Evolutionary conservation across 2,113 vertebrate species (phyloP), one percentile per base, ranked within the genome.

Genomic region (Ornithorhynchus anatinus): DNA sequence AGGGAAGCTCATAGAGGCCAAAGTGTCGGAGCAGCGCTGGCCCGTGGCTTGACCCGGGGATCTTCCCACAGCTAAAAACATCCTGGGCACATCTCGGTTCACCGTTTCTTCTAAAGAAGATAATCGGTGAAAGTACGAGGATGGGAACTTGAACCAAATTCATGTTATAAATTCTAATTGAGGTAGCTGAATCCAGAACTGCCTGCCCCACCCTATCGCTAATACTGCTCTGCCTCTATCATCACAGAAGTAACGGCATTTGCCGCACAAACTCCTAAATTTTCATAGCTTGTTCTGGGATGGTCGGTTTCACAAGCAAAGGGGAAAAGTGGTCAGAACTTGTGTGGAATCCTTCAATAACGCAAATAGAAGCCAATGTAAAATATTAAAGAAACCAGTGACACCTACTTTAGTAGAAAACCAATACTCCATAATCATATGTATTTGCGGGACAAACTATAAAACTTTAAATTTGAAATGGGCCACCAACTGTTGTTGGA

Each of bases 161-260:
- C 29, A 29, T 40, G 19, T 19, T 19, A 13, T 23, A 19, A 33
- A 20, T 33, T 32, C 31, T 52, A 52, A 52, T 33, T 33, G 29
- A 52, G 12, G 19, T 52, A 19, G 3, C 11, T 40, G 35, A 54
- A 23, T 45, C 39, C 40, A 8, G 38, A 58, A 0, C 59, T 59
- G 57, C 33, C n/a, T 59, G 11, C 47, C 23, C 22, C 66, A 59
- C 45, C 43, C 45, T 63, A 23, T 44, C 16, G 74, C 53, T 52
- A 56, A 52, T 68, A 40, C 72, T 75, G 76, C 69, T n/a, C 61
- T 76, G 56, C 68, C 56, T 76, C n/a, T 68, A 73, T 79, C 81
- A 27, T 48, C 69, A 76, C 19, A 73, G 63, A 72, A 79, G 22
- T 43, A 61, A 69, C 62, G 32, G 35, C 70, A 57, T 57, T 59